Base-by-base conservation (phyloP, 2,888 invertebrate genomes). In the Epirrita christyi region DNA sequence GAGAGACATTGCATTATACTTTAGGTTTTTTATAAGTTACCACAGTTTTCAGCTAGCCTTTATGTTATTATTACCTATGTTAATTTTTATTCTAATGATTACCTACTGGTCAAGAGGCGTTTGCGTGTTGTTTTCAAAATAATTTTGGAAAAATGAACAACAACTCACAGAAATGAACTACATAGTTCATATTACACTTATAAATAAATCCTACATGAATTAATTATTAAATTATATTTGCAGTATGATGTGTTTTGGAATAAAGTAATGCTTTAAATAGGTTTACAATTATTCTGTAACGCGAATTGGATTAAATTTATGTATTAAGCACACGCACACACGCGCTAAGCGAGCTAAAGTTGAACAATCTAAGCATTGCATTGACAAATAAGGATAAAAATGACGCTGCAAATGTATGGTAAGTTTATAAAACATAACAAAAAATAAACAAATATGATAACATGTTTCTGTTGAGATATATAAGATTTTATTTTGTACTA, bases 41-140 rank as follows among this genome's bases (percentile, higher is more conserved):
- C 91, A 90, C 84, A 88, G 88, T 88, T 89, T 85, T 87, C 87
- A 81, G 89, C 88, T 91, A 90, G 90, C 81, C 82, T 87, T 54
- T 51, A 46, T 85, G 6, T 32, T 32, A 83, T 78, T 79, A 76
- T 83, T 66, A 21, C 21, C 2, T 3, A 83, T 80, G 63, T 67
- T 81, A 76, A 83, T 78, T 82, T 83, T 82, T 78, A 75, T 76
- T 79, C 43, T 78, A 76, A 71, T 73, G 72, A 76, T 58, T 13
- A n/a, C 6, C 73, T 80, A 83, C 82, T 85, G 83, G 79, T 82
- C 73, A 69, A 64, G 64, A 55, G 81, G 83, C 83, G 89, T 81
- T 86, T 85, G 83, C 84, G 88, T 85, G 80, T 75, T 68, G 5
- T 49, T 27, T 46, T 43, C n/a, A 34, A 41, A n/a, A 21, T 21